Conservation (phyloP, 2,888 invertebrate genomes). For the Drosophila gaucha region DNA sequence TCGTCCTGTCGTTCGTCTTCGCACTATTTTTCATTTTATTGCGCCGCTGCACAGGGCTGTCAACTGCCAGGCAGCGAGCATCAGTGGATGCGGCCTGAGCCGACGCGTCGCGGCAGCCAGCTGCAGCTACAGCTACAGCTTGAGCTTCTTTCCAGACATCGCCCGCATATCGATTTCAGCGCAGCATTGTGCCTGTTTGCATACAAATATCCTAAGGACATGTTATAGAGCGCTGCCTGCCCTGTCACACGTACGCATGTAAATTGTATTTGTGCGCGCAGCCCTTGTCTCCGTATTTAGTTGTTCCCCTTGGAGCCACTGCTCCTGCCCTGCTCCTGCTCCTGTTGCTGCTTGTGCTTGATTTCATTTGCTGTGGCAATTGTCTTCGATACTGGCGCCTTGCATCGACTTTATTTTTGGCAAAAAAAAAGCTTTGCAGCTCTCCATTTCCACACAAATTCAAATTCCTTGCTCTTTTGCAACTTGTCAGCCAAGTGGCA, state of each 20-base stretch:
- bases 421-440: conserved; percentile 24
- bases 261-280: conserved; percentile 70
- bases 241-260: conserved; percentile 77
- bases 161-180: conserved; percentile 81
- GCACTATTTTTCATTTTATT: conserved; percentile 78
- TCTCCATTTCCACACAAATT: conserved; percentile 51
- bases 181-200: conserved; percentile 77
- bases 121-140: conserved; percentile 27
- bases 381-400: conserved; percentile 69
- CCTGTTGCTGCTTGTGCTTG: conserved; percentile 61
- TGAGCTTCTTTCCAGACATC: conserved; percentile 23
- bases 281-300: conserved; percentile 47
- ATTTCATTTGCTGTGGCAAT: conserved; percentile 75
- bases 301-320: conserved; percentile 20
- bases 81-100: conserved; percentile 23
- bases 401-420: conserved; percentile 71
- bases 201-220: conserved; percentile 80
- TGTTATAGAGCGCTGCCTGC: conserved; percentile 48
- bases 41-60: conserved; percentile 79
- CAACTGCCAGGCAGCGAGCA: conserved; percentile 61
- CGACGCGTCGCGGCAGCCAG: conserved; percentile 26
- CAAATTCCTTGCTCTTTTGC: conserved; percentile 77
- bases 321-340: background rate
- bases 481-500: conserved; percentile 73
- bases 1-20: conserved; percentile 46